These are phyloP conservation scores for Dascyllus trimaculatus DNA, from an alignment of 2,113 vertebrate genomes.

Conservation along the genomic window DNA sequence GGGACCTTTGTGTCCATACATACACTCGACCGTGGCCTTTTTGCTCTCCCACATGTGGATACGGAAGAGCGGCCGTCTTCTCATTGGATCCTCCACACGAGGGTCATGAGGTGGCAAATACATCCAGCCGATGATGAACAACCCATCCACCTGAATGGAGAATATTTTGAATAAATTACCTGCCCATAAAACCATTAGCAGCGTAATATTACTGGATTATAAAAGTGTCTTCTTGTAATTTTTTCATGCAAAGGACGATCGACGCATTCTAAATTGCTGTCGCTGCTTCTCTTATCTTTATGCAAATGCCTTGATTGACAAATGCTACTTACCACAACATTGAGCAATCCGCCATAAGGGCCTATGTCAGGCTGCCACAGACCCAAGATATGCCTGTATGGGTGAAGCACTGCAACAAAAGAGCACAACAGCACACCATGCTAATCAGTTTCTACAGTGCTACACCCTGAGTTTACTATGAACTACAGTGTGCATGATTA, in stretches of 20 bases:
- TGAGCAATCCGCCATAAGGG: constrained; percentile 97
- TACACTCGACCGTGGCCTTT: constrained; percentile 94
- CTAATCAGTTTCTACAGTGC: neutral
- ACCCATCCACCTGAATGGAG: constrained; percentile 90
- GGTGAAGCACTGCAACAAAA: constrained; percentile 91
- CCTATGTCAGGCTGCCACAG: constrained; percentile 99
- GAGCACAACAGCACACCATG: constrained; percentile 53
- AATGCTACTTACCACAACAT: constrained; percentile 92
- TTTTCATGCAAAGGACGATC: neutral
- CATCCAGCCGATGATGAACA: constrained; percentile 99
- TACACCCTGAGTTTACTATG: neutral
- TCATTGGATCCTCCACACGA: constrained; percentile 96
- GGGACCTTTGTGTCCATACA: constrained; percentile 97
- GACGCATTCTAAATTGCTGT: neutral
- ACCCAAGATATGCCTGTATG: constrained; percentile 94
- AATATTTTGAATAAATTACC: neutral
- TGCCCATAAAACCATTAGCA: neutral
- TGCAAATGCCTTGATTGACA: constrained; percentile 7
- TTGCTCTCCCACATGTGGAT: constrained; percentile 94
- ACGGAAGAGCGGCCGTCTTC: constrained; percentile 95
- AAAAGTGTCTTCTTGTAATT: neutral
- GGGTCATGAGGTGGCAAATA: constrained; percentile 97
- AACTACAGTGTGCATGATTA: constrained; percentile 26
- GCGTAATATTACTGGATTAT: neutral
- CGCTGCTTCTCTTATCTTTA: neutral